Base-by-base conservation (phyloP, 2,888 invertebrate genomes). In the Tethea ocularis region DNA sequence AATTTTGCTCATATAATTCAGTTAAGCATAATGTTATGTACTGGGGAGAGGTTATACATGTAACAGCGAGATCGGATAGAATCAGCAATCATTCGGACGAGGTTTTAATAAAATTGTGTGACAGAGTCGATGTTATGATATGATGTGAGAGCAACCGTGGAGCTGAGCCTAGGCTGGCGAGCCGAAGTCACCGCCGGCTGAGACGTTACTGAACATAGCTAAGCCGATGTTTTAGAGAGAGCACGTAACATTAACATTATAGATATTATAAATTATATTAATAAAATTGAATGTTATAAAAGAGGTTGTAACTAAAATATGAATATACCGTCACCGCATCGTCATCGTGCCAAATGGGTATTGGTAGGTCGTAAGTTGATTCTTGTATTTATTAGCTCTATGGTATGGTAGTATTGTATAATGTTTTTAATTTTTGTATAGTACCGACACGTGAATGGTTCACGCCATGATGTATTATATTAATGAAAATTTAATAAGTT, bases 391-490 rank as follows among this genome's bases (percentile, higher is more conserved):
- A 84, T 78, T 90, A 92, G 91, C 74, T 88, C 83, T 91, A 91
- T 88, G 82, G 86, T 90, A 91, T 83, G 69, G 87, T 92, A 91
- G 91, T 81, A 84, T 78, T 88, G 87, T 90, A 89, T 86, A 90
- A 91, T 86, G 90, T 92, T 92, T 91, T 92, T 91, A 91, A 90
- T 92, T 92, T 93, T 92, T 92, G 91, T 93, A 93, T 92, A 92
- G 91, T 89, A 89, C 87, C 76, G 80, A 83, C 73, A 78, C 78
- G 88, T 80, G 89, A 77, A 66, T 69, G 71, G 71, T 74, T 77
- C 78, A 80, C 81, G 72, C 74, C 82, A 83, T 85, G 82, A 83
- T 91, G 90, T 91, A 89, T 88, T 63, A 89, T 89, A 88, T 88
- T 82, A 84, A 80, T 84, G 75, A 66, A 63, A 68, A 61, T 84